Percentiles rank a stretch among this genome's conserved stretches.
Conservation (phyloP, 2,113 vertebrate genomes). For the Gavialis gangeticus region DNA sequence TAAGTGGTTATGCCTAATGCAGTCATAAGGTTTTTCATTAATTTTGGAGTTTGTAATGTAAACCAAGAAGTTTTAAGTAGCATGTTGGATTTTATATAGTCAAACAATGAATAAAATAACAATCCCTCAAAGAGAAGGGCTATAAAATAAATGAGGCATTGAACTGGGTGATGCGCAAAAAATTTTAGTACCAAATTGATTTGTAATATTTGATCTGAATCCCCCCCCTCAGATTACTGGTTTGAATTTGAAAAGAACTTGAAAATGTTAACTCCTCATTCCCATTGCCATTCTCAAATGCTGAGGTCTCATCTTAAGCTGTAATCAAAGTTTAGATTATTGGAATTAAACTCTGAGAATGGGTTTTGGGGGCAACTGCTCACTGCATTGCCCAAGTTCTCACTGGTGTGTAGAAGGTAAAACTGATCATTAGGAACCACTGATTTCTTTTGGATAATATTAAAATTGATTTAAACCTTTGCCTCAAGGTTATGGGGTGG, state of each 20-base stretch:
- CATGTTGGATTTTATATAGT: neutral
- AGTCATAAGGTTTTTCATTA: neutral
- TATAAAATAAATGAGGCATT: neutral
- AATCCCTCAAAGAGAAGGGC: neutral
- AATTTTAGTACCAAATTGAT: neutral
- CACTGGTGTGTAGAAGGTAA: neutral
- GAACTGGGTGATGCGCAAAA: neutral
- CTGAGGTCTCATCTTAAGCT: neutral
- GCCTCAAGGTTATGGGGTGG: neutral
- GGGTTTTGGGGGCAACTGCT: neutral
- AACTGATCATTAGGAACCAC: neutral
- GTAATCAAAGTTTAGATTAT: neutral
- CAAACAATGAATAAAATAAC: neutral
- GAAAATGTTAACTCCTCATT: neutral
- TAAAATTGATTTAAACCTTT: neutral
- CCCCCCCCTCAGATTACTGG: neutral
- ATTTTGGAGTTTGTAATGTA: neutral
- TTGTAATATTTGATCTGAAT: neutral
- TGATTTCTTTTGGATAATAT: neutral
- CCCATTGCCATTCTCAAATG: neutral
- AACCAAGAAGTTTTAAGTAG: neutral
- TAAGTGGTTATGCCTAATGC: neutral
- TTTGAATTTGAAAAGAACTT: neutral
- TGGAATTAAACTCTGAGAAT: neutral
- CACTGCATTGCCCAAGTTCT: fast-evolving